phyloP scores from a whole-genome alignment of 2,113 vertebrate genomes.

The Oostethus manadensis region DNA sequence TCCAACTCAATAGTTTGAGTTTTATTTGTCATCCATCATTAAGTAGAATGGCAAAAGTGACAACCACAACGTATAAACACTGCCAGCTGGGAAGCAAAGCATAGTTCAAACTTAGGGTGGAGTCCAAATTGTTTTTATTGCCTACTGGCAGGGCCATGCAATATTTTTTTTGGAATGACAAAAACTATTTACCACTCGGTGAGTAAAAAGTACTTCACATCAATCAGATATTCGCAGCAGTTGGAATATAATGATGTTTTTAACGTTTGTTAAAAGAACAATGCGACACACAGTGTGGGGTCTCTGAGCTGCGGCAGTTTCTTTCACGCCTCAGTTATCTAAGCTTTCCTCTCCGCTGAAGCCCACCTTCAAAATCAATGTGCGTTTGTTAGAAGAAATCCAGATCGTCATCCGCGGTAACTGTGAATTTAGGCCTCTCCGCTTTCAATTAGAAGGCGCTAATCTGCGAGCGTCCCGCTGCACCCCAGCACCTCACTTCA shows the following conservation, averaged over 20 bases:
- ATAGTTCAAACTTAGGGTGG: not conserved
- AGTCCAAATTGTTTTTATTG: not conserved
- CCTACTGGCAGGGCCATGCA: no score
- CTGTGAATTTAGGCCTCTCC: not conserved
- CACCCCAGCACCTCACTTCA: slow-evolving; percentile 16
- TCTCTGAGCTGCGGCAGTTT: slow-evolving; percentile 24
- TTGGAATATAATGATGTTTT: no score
- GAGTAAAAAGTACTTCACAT: no score
- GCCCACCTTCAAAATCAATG: slow-evolving; percentile 19
- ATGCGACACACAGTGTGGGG: slow-evolving; percentile 33
- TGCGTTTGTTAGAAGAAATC: not conserved
- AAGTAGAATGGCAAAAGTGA: slow-evolving; percentile 5
- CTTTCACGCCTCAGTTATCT: slow-evolving; percentile 36
- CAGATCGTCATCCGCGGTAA: slow-evolving; percentile 8
- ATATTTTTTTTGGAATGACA: not conserved
- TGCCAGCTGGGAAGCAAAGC: not conserved
- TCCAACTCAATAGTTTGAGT: slow-evolving; percentile 19
- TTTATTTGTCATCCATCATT: slow-evolving; percentile 4
- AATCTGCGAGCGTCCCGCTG: slow-evolving; percentile 28
- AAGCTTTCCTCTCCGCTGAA: slow-evolving; percentile 28
- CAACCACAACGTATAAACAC: not conserved
- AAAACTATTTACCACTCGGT: not conserved
- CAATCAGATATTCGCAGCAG: no score
- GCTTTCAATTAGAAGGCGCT: slow-evolving; percentile 14
- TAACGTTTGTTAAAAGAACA: slow-evolving; percentile 1